Base-by-base conservation (phyloP, 2,888 invertebrate species). In the Scaptodrosophila latifasciaeformis region DNA sequence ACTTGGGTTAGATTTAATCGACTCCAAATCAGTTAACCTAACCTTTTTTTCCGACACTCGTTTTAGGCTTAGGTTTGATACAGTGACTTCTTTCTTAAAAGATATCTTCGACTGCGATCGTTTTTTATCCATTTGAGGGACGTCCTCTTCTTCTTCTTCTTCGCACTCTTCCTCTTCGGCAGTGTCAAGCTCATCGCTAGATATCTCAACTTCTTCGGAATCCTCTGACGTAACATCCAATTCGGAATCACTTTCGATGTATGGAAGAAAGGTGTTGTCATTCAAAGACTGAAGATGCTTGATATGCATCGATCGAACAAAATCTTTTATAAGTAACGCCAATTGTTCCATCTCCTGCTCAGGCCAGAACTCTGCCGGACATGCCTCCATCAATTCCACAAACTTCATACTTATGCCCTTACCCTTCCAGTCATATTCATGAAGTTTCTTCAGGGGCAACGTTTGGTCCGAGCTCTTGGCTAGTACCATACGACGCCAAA, bases 401-500 rank as follows among this genome's bases (percentile, higher is more conserved):
- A 71, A 80, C 52, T 84, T 84, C 0, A 84, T 24, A 4, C 83
- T 71, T 1, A 84, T 34, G 0, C 69, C 82, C 5, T 62, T 35
- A 31, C 70, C 64, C 17, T 70, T 78, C 85, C 85, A 85, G 17
- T 71, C 66, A 6, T 58, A 64, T 13, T 72, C 62, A 2, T 64
- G 15, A 0, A 51, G n/a, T 12, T 54, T 62, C 47, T 69, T 68
- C 12, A 76, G 49, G 0, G 59, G 30, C 2, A 81, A 52, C 2
- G 70, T 53, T 12, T 70, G 71, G 17, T 82, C 67, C 0, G 48
- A 30, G 21, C 67, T 68, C 37, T 81, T 84, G 2, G 69, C 54
- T 5, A 81, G 49, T 4, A 78, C 85, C 0, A 84, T 70, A 5
- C 84, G 76, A 1, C 69, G 77, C 85, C 85, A 85, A 51, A 67